Evolutionary conservation across 2,888 invertebrate genomes (phyloP).

Genomic region (Sturmia bella): DNA sequence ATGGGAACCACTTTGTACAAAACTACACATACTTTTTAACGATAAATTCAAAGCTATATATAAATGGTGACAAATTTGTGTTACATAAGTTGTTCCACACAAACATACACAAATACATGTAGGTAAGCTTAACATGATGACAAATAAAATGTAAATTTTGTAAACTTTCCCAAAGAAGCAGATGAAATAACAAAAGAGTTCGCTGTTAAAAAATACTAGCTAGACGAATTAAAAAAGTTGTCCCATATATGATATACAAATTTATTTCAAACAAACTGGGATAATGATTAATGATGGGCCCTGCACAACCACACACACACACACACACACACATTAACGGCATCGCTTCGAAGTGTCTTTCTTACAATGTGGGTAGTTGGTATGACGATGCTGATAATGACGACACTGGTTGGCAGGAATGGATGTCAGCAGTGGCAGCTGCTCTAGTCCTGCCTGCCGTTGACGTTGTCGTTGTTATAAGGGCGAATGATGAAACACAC

Average conservation of each 20-base stretch:
- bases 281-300: conserved; percentile 66
- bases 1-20: not conserved
- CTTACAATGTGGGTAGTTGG: conserved; percentile 7
- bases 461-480: not conserved
- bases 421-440: conserved; percentile 11
- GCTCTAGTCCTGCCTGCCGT: conserved; percentile 1
- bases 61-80: conserved; percentile 62
- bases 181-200: conserved; percentile 2
- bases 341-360: not conserved
- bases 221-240: conserved; percentile 45
- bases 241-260: conserved; percentile 28
- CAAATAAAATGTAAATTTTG: conserved; percentile 67
- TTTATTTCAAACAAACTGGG: conserved; percentile 41
- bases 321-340: not conserved
- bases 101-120: conserved; percentile 3
- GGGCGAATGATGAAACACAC: conserved; percentile 1
- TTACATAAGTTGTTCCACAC: conserved; percentile 2
- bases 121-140: conserved; percentile 33
- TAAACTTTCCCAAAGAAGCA: conserved; percentile 48
- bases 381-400: not conserved
- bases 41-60: conserved; percentile 63
- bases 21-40: conserved; percentile 19
- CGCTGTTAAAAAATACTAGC: conserved; percentile 15
- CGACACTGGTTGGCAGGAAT: conserved; percentile 1
- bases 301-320: not conserved